Conservation (phyloP, 2,113 vertebrate species). For the Tapirus terrestris region DNA sequence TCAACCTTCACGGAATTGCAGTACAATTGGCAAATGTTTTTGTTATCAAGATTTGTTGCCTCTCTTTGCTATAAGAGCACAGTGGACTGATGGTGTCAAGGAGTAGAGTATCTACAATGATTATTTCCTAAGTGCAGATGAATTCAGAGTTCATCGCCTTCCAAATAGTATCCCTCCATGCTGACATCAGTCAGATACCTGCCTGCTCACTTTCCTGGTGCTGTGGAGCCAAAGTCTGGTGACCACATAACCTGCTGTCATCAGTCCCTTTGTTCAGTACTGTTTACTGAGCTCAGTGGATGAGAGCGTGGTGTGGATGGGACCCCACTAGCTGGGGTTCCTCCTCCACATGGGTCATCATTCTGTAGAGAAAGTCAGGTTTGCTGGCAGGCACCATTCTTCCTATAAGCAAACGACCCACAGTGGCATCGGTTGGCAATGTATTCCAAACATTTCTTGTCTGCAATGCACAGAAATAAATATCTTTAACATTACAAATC, state of each 20-base stretch:
- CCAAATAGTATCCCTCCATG: background rate
- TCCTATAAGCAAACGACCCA: background rate
- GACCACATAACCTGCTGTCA: rapidly evolving
- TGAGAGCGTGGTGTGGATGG: background rate
- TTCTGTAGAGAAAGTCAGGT: background rate
- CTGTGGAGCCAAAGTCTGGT: background rate
- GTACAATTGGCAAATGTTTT: background rate
- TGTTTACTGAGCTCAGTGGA: background rate
- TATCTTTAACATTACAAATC: background rate
- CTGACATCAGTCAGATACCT: background rate
- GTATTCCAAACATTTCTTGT: background rate
- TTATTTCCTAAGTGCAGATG: background rate
- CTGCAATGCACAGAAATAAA: background rate
- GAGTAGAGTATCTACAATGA: background rate
- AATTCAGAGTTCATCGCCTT: background rate
- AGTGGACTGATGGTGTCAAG: background rate
- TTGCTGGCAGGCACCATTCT: background rate
- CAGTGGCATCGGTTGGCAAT: background rate
- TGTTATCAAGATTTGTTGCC: background rate
- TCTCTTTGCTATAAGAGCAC: background rate
- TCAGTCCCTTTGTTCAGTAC: background rate
- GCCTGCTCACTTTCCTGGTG: background rate
- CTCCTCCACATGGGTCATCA: background rate
- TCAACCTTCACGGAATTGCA: background rate
- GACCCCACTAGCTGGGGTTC: too few relatives aligned